phyloP scores from a whole-genome alignment of 2,888 invertebrate species.

The Brachycybe producta region DNA sequence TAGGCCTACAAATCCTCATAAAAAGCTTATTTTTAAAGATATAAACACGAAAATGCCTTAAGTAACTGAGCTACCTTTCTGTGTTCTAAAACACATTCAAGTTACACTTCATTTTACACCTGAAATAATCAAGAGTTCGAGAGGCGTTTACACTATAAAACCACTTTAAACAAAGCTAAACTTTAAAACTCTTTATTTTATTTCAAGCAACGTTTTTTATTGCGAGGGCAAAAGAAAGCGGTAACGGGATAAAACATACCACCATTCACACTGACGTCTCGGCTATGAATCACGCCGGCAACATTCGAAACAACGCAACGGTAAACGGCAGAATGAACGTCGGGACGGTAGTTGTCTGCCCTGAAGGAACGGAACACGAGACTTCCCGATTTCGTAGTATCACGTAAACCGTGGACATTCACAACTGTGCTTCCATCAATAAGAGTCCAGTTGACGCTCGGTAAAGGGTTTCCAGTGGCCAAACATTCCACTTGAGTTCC shows the following conservation, averaged over 20 bases:
- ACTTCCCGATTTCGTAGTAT: background rate
- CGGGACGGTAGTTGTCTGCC: slow-evolving; percentile 9
- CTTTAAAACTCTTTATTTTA: too few species aligned
- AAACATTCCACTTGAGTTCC: slow-evolving; percentile 6
- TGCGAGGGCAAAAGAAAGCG: too few species aligned
- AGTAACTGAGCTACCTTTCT: too few species aligned
- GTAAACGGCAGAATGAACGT: slow-evolving; percentile 10
- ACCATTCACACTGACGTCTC: slow-evolving; percentile 7
- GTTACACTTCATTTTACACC: too few species aligned
- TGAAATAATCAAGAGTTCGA: too few species aligned
- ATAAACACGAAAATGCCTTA: too few species aligned
- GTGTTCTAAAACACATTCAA: too few species aligned
- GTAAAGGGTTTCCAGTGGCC: slow-evolving; percentile 4
- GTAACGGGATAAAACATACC: background rate
- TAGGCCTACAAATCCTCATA: too few species aligned
- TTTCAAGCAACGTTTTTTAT: background rate
- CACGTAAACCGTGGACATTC: background rate
- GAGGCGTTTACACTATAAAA: too few species aligned
- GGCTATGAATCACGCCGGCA: slow-evolving; percentile 8
- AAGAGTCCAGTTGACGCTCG: slow-evolving; percentile 3
- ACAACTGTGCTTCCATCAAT: slow-evolving; percentile 2
- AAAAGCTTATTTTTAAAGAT: too few species aligned
- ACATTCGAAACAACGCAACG: slow-evolving; percentile 5
- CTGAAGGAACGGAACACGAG: slow-evolving; percentile 5
- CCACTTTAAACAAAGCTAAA: too few species aligned